These are phyloP conservation scores for Dipodomys ordii DNA, from an alignment of 2,113 vertebrate genomes.

Conservation along the genomic window DNA sequence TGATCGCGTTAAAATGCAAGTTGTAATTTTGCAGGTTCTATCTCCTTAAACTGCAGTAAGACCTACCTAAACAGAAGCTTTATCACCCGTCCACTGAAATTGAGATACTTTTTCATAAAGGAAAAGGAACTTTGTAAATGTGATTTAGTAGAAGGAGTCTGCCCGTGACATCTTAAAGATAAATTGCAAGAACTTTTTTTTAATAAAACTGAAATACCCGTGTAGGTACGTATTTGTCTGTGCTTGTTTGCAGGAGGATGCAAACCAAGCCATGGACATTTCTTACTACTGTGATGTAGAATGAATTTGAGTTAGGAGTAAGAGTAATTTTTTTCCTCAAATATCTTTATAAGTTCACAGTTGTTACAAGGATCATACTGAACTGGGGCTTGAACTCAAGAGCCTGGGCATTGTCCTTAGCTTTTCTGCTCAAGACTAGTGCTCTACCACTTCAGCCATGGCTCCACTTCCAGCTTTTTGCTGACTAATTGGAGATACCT, in stretches of 20 bases:
- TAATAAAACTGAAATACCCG: background rate
- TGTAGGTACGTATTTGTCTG: background rate
- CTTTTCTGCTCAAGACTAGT: too few species aligned
- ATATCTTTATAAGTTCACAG: background rate
- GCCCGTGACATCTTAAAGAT: background rate
- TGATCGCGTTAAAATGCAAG: too few species aligned
- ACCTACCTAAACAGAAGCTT: background rate
- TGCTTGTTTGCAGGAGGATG: background rate
- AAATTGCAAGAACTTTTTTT: background rate
- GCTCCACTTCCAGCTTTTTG: too few species aligned
- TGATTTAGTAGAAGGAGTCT: background rate
- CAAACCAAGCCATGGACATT: background rate
- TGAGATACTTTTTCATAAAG: background rate
- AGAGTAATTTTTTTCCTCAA: background rate
- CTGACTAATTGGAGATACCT: too few species aligned
- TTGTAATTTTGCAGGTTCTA: too few species aligned
- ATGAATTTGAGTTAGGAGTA: background rate
- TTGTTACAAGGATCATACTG: constrained; percentile 5
- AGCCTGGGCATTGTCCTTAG: too few species aligned
- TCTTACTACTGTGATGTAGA: background rate
- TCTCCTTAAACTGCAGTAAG: background rate
- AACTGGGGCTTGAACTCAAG: too few species aligned
- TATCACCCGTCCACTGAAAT: background rate
- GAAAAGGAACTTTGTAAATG: constrained; percentile 2
- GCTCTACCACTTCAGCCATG: too few species aligned